Percentiles rank a stretch among this genome's conserved stretches.
Evolutionary conservation across 2,113 vertebrate species (phyloP).

Genomic region (Rhea americana): DNA sequence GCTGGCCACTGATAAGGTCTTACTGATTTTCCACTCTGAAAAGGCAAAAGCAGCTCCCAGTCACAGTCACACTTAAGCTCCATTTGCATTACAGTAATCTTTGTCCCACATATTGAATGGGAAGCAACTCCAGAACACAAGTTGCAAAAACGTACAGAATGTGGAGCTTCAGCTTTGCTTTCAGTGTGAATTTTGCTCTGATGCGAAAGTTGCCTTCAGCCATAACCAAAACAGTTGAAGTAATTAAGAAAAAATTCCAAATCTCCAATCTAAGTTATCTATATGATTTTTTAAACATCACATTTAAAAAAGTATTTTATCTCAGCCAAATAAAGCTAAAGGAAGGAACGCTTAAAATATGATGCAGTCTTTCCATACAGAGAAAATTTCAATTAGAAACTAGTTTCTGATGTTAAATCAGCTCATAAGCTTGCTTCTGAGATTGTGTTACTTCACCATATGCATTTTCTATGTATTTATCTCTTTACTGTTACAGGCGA

Average conservation of each 20-base stretch:
- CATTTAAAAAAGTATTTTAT: background rate
- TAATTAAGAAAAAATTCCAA: background rate
- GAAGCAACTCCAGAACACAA: background rate
- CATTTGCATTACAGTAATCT: slow-evolving; percentile 40
- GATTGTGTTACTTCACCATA: background rate
- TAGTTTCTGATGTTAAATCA: background rate
- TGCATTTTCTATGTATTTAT: background rate
- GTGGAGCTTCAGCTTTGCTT: background rate
- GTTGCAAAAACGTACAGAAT: background rate
- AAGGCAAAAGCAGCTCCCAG: slow-evolving; percentile 46
- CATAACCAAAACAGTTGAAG: background rate
- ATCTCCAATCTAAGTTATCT: fast-evolving
- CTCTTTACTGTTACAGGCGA: background rate
- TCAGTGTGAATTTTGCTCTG: no score
- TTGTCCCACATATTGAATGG: slow-evolving; percentile 20
- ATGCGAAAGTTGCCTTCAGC: background rate
- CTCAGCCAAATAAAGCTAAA: background rate
- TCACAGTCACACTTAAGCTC: slow-evolving; percentile 8
- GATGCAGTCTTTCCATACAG: background rate
- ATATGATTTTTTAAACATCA: background rate
- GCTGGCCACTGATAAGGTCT: background rate
- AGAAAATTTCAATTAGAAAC: background rate
- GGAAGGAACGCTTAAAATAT: background rate
- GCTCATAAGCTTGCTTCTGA: background rate
- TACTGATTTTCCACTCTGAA: slow-evolving; percentile 27